Evolutionary conservation across 2,888 invertebrate genomes (phyloP).

Genomic region (Synanthedon formicaeformis): DNA sequence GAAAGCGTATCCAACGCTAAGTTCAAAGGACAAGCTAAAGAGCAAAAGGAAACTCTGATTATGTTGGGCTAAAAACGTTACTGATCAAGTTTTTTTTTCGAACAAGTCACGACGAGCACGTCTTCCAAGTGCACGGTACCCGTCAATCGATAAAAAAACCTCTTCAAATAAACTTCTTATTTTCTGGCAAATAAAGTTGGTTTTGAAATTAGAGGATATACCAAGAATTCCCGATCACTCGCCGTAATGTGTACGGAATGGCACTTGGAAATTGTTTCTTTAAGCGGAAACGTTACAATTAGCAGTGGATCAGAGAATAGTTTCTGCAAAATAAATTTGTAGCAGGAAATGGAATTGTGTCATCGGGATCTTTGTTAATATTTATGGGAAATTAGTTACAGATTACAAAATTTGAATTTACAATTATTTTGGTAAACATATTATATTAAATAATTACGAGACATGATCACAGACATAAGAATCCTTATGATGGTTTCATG

Average conservation of each 20-base stretch:
- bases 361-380: conserved; percentile 1
- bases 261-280: conserved; percentile 21
- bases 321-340: conserved; percentile 22
- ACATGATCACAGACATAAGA: too few relatives aligned
- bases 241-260: conserved; percentile 11
- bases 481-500: too few relatives aligned
- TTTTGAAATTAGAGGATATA: background rate
- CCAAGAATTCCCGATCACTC: conserved; percentile 13
- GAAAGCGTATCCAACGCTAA: conserved; percentile 2
- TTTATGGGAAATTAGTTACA: background rate
- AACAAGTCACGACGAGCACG: conserved; percentile 1
- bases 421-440: too few relatives aligned
- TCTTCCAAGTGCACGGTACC: conserved; percentile 1
- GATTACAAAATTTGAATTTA: too few relatives aligned
- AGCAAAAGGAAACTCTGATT: conserved; percentile 17
- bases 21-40: conserved; percentile 7
- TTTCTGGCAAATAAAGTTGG: background rate
- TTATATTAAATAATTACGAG: too few relatives aligned
- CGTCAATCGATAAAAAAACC: background rate
- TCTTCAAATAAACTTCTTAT: background rate
- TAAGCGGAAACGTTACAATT: conserved; percentile 33
- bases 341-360: conserved; percentile 12
- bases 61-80: conserved; percentile 10
- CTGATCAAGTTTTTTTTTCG: conserved; percentile 4
- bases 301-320: conserved; percentile 31